A percentile compares a stretch with the other conserved stretches of the same genome.
Evolutionary conservation across 1,140 invertebrate genomes (phyloP).

Genomic region (Bactericera cockerelli): DNA sequence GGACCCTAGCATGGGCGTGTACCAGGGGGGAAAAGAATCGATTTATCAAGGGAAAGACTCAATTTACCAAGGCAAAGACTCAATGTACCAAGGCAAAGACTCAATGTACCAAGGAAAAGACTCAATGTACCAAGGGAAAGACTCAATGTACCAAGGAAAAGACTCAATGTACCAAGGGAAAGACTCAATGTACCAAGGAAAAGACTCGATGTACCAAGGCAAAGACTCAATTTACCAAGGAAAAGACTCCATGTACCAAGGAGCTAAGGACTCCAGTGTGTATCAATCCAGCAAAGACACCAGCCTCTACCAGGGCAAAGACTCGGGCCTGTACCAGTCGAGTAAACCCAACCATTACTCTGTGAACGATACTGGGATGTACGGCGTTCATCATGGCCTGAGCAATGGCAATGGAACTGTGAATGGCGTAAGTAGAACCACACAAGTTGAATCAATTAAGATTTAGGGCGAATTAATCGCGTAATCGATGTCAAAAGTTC

Average conservation of each 20-base stretch:
- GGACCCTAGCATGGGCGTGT: not conserved
- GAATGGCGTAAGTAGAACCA: slow-evolving; percentile 34
- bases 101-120: not conserved
- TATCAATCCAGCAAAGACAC: too few species aligned
- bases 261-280: not conserved
- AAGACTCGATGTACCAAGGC: not conserved
- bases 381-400: not conserved
- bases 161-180: not conserved
- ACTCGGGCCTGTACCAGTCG: not conserved
- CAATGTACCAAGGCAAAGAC: slow-evolving; percentile 1
- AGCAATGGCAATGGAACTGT: slow-evolving; percentile 1
- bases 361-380: not conserved
- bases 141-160: not conserved
- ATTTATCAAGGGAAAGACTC: not conserved
- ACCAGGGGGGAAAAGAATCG: not conserved
- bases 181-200: not conserved
- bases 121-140: not conserved
- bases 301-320: not conserved
- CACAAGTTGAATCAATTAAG: too few species aligned
- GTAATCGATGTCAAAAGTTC: too few species aligned
- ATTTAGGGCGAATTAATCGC: too few species aligned
- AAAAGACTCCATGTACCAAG: not conserved
- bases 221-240: not conserved
- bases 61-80: not conserved
- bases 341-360: not conserved